phyloP scores from a whole-genome alignment of 2,113 vertebrate genomes.

The Parus major region DNA sequence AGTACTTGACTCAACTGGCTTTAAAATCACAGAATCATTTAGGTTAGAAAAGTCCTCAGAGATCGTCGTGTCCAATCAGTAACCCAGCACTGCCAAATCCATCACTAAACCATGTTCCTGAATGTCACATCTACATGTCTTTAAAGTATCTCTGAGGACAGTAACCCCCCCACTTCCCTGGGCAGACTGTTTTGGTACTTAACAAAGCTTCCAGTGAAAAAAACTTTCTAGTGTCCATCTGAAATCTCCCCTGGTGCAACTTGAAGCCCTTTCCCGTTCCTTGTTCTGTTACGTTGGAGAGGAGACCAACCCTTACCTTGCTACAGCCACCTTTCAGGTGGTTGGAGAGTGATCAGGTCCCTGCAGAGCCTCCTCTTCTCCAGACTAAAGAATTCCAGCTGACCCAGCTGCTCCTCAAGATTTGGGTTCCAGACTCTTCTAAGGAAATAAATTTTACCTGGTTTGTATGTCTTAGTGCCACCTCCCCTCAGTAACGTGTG shows the following conservation, averaged over 20 bases:
- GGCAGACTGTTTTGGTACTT: background rate
- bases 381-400: background rate
- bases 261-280: background rate
- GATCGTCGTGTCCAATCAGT: fast-evolving
- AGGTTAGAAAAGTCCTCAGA: background rate
- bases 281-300: background rate
- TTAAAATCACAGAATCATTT: background rate
- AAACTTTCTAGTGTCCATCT: background rate
- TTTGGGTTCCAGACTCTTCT: background rate
- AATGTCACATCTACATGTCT: background rate
- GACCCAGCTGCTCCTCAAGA: background rate
- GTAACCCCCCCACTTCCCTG: background rate
- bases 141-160: fast-evolving
- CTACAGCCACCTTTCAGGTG: fast-evolving
- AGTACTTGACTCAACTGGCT: background rate
- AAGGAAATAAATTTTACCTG: background rate
- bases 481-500: background rate
- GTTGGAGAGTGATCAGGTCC: background rate
- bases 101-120: background rate
- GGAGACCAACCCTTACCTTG: background rate
- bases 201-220: background rate
- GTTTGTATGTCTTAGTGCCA: background rate
- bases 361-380: background rate
- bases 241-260: background rate
- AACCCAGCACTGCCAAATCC: background rate